Evolutionary conservation across 2,113 vertebrate species (phyloP), one percentile per base, ranked within the genome.

Genomic region (Odobenus rosmarus): DNA sequence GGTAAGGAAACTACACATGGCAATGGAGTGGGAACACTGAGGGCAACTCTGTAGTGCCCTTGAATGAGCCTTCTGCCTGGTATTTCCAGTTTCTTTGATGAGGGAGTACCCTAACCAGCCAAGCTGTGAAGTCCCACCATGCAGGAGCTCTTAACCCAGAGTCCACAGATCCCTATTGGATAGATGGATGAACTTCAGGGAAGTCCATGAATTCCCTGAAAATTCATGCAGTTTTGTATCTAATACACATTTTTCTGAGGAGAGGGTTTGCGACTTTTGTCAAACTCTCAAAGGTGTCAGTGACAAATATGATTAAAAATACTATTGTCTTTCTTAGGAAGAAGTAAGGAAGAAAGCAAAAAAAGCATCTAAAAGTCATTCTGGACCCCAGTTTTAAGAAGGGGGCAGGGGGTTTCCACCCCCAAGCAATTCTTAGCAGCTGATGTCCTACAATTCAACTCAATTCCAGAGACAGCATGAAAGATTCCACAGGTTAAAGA

Each of bases 251-350:
- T 88, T 95, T 85, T 84, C 18, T 92, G 24, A 92, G 67, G 42
- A 85, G 69, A 84, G 57, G 3, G 61, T 57, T 88, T 95, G 19
- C 83, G 67, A 82, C 74, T 87, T 87, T 92, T 42, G 74, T 67
- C 77, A 83, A 93, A 11, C 23, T 88, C 57, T 93, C 79, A 94
- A 64, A 89, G 9, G 42, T 19, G 15, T 81, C 62, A 24, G 28
- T 57, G 23, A 42, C 46, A 39, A 96, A 85, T 85, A 82, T 82
- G 46, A 77, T 88, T 77, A 67, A 77, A 92, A 94, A 87, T 86
- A 57, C 11, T 12, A 14, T 80, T 62, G 4, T 31, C 64, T 93
- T 46, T 64, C n/a, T 85, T 84, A 87, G 93, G 46, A 67, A 46
- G 51, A 49, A 62, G 28, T 12, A n/a, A 79, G 72, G 62, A 53